A percentile compares a stretch with the other conserved stretches of the same genome.
phyloP scores from a whole-genome alignment of 2,113 vertebrate genomes.

The Sylvilagus bachmani region DNA sequence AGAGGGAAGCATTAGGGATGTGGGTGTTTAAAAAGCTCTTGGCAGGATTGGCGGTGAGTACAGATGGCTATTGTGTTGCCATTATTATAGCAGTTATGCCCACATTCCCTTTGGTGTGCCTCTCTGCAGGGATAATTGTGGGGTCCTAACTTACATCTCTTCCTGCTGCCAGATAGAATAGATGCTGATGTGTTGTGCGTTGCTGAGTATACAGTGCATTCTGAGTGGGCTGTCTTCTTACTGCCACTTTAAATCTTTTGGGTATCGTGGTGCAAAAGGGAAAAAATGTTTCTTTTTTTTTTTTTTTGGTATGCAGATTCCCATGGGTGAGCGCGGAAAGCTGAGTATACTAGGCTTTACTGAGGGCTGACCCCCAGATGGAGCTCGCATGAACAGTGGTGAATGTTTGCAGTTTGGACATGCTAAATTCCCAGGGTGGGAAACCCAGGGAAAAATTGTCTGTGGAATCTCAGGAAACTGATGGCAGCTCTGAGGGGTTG shows the following conservation, averaged over 20 bases:
- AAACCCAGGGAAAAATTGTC: constrained; percentile 40
- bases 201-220: constrained; percentile 14
- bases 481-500: neutral
- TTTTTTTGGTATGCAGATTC: constrained; percentile 18
- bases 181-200: constrained; percentile 62
- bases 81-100: constrained; percentile 69
- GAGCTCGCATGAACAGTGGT: constrained; percentile 30
- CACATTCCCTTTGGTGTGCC: constrained; percentile 56
- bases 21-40: constrained; percentile 78
- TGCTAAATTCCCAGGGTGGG: neutral
- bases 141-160: constrained; percentile 68
- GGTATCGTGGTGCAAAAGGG: neutral
- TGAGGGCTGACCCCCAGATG: neutral
- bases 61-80: constrained; percentile 70
- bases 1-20: constrained; percentile 46
- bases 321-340: constrained; percentile 49
- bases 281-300: neutral
- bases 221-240: constrained; percentile 56
- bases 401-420: constrained; percentile 52
- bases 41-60: constrained; percentile 50
- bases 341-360: constrained; percentile 18
- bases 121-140: constrained; percentile 78
- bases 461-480: constrained; percentile 31
- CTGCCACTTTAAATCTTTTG: constrained; percentile 22
- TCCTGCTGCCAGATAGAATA: constrained; percentile 74